Conservation (phyloP, 2,888 invertebrate genomes). For the Aphodius granarius region DNA sequence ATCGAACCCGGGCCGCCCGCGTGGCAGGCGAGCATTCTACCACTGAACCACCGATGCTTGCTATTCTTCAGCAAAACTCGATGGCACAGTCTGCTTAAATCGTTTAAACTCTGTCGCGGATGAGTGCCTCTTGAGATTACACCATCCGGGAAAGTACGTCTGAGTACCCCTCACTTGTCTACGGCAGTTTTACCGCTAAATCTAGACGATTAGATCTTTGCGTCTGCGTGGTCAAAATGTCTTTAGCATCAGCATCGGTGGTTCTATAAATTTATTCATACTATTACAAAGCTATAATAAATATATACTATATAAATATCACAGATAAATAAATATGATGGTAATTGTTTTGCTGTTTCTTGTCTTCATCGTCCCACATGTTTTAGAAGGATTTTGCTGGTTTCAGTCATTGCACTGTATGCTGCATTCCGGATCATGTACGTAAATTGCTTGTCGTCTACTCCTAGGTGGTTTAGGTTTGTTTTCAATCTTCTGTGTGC, state of each 20-base stretch:
- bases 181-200: too few relatives aligned
- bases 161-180: too few relatives aligned
- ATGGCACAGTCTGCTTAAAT: too few relatives aligned
- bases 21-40: conserved; percentile 60
- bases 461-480: not conserved
- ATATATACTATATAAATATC: not conserved
- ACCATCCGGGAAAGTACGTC: too few relatives aligned
- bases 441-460: not conserved
- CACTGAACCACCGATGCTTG: conserved; percentile 60
- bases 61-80: too few relatives aligned
- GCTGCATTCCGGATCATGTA: not conserved
- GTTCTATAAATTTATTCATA: not conserved
- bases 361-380: not conserved
- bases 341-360: too few relatives aligned
- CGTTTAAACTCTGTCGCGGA: too few relatives aligned
- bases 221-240: too few relatives aligned
- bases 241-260: not conserved
- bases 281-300: not conserved
- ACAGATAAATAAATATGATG: not conserved
- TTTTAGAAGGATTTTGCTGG: not conserved
- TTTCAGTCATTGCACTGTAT: not conserved
- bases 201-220: too few relatives aligned
- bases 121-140: too few relatives aligned
- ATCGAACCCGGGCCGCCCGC: conserved; percentile 60
- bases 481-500: not conserved